Percentiles rank a stretch among this genome's conserved stretches.
phyloP scores from a whole-genome alignment of 2,888 invertebrate genomes.

The Suillia variegata region DNA sequence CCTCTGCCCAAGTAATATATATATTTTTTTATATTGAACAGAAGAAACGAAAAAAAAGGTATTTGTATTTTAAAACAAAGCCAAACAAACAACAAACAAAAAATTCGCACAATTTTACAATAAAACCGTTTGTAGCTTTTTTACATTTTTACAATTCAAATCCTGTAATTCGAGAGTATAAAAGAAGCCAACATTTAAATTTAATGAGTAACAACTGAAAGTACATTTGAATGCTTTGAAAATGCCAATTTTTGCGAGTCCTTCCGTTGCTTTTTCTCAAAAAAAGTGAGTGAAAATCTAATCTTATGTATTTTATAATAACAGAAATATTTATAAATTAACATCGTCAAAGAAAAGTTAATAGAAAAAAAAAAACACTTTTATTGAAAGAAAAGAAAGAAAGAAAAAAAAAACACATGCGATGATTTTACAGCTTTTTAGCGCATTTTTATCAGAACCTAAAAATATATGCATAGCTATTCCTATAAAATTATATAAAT shows the following conservation, averaged over 20 bases:
- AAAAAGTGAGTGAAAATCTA: constrained; percentile 37
- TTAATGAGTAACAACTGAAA: too few species aligned
- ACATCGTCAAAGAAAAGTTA: background rate
- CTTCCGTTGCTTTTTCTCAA: constrained; percentile 39
- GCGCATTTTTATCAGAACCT: constrained; percentile 30
- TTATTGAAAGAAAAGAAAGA: background rate
- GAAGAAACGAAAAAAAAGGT: background rate
- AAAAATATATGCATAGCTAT: constrained; percentile 29
- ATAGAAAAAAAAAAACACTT: background rate
- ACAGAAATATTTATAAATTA: too few species aligned
- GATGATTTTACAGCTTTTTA: constrained; percentile 36
- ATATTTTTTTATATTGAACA: background rate
- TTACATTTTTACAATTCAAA: constrained; percentile 1
- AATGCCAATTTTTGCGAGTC: constrained; percentile 40
- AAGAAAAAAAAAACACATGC: constrained; percentile 3
- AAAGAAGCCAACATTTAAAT: constrained; percentile 16
- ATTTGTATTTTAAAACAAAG: background rate
- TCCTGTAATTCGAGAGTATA: background rate
- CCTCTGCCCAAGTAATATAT: background rate
- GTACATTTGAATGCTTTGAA: constrained; percentile 5
- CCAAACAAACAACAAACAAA: background rate
- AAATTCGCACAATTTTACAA: constrained; percentile 15
- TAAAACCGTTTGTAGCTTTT: constrained; percentile 5
- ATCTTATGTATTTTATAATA: constrained; percentile 27
- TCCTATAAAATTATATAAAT: constrained; percentile 36